These are phyloP conservation scores for Trimorus sp. DNA, from an alignment of 2,888 invertebrate species.

Conservation along the genomic window DNA sequence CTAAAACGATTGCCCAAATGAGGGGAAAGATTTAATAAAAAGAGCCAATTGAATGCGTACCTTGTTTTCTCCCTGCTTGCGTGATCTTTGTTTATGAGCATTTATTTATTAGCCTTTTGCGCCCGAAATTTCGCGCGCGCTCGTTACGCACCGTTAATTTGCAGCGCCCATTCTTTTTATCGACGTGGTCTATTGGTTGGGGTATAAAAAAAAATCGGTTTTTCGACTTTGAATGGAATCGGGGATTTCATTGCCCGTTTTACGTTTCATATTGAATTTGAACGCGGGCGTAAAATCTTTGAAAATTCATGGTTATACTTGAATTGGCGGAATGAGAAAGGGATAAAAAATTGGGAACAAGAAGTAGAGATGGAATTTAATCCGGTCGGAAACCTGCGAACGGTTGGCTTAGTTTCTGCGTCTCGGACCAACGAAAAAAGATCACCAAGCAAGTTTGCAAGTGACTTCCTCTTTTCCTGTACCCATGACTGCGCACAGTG, in stretches of 20 bases:
- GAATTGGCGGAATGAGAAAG: no score
- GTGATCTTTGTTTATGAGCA: constrained; percentile 12
- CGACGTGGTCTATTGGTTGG: no score
- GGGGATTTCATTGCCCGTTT: no score
- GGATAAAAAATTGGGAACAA: neutral
- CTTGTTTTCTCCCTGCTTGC: neutral
- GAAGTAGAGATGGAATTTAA: constrained; percentile 27
- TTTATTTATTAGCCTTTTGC: neutral
- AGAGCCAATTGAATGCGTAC: constrained; percentile 34
- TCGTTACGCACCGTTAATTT: no score
- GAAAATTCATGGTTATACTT: no score
- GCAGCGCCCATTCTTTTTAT: no score
- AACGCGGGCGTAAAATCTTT: no score
- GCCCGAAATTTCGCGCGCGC: no score
- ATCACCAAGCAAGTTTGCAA: constrained; percentile 34
- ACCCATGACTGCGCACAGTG: constrained; percentile 31
- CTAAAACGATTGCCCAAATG: constrained; percentile 52
- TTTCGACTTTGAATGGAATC: no score
- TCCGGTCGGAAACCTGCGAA: constrained; percentile 26
- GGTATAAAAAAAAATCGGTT: no score
- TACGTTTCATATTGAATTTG: no score
- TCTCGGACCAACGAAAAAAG: constrained; percentile 36
- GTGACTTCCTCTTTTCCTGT: constrained; percentile 51
- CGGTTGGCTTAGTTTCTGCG: constrained; percentile 31
- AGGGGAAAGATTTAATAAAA: constrained; percentile 52